A percentile compares a stretch with the other conserved stretches of the same genome.
These are phyloP conservation scores for Planococcus citri DNA, from an alignment of 1,140 invertebrate genomes.

Conservation along the genomic window DNA sequence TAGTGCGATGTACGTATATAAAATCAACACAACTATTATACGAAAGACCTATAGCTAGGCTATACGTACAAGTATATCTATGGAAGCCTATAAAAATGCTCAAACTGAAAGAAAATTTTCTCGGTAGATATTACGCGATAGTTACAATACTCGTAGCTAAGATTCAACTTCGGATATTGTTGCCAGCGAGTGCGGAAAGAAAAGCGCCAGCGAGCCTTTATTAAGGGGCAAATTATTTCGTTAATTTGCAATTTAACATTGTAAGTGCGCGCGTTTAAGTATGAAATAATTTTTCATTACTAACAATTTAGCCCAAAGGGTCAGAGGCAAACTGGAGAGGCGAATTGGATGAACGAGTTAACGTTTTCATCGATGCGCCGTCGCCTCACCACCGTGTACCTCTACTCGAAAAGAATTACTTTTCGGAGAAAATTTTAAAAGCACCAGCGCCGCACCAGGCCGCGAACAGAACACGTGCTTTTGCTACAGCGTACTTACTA, in stretches of 20 bases:
- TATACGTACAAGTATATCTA: no score
- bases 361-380: not conserved
- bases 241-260: not conserved
- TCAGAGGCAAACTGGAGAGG: not conserved
- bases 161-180: no score
- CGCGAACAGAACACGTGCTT: not conserved
- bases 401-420: not conserved
- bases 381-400: no score
- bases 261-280: not conserved
- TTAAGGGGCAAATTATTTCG: not conserved
- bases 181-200: not conserved
- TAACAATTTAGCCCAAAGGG: not conserved
- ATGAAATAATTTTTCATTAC: constrained; percentile 8
- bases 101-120: no score
- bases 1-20: no score
- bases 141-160: no score
- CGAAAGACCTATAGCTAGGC: no score
- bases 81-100: no score
- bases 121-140: no score
- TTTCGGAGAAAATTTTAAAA: not conserved
- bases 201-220: not conserved
- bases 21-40: no score
- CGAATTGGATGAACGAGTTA: no score
- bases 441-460: not conserved
- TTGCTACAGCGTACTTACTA: not conserved